A percentile compares a stretch with the other conserved stretches of the same genome.
Evolutionary conservation across 2,797 vertebrate genomes (phyloP).

Genomic region (Aulostomus chinensis): DNA sequence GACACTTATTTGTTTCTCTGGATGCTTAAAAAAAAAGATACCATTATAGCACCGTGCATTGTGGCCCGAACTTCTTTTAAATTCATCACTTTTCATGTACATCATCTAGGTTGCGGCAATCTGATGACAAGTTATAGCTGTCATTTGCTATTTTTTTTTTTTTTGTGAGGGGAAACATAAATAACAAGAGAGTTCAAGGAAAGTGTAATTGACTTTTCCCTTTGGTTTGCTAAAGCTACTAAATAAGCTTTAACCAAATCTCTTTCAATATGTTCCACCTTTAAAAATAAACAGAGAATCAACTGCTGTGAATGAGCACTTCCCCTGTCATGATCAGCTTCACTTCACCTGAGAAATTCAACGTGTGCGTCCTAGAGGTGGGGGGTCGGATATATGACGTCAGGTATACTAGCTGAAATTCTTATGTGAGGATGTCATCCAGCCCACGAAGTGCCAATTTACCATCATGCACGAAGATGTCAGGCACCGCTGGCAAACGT

Average conservation of each 20-base stretch:
- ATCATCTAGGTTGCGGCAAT: too few species aligned
- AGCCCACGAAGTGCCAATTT: constrained; percentile 51
- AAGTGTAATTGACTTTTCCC: constrained; percentile 14
- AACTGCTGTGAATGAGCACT: too few species aligned
- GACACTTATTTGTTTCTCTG: constrained; percentile 48
- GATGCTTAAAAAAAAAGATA: constrained; percentile 27
- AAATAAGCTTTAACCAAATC: constrained; percentile 51
- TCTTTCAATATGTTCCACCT: too few species aligned
- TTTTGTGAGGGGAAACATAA: too few species aligned
- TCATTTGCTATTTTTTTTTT: too few species aligned
- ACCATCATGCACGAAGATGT: constrained; percentile 64
- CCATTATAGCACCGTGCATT: constrained; percentile 25
- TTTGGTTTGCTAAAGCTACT: constrained; percentile 36
- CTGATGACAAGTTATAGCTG: too few species aligned
- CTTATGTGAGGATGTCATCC: constrained; percentile 70
- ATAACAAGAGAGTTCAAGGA: constrained; percentile 22
- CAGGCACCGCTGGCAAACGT: constrained; percentile 61
- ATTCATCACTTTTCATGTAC: too few species aligned
- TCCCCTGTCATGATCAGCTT: too few species aligned
- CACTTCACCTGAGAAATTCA: constrained; percentile 72
- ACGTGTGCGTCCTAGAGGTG: constrained; percentile 50
- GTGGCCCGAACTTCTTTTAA: too few species aligned
- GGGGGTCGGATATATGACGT: constrained; percentile 68
- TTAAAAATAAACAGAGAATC: too few species aligned
- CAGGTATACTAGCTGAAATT: constrained; percentile 71